Conservation (phyloP, 2,113 vertebrate genomes). For the Nycticryphes semicollaris region DNA sequence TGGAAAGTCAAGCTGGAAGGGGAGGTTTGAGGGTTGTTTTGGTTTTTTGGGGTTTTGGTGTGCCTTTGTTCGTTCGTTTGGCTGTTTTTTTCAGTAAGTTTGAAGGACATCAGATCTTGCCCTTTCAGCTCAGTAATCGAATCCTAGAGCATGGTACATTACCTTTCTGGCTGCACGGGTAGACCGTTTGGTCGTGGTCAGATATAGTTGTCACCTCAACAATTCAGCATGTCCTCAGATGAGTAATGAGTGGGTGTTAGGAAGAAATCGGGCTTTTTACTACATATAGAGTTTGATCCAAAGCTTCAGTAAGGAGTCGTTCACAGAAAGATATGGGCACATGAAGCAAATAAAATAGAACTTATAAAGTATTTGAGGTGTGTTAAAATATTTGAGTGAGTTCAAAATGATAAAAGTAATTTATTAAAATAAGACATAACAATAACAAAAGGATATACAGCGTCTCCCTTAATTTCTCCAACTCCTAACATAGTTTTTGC, state of each 20-base stretch:
- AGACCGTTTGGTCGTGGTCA: background rate
- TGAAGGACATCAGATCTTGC: background rate
- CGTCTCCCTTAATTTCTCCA: background rate
- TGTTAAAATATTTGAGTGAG: background rate
- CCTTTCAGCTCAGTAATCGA: background rate
- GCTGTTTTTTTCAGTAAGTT: background rate
- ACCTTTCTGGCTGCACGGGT: background rate
- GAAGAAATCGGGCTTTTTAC: background rate
- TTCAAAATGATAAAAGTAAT: background rate
- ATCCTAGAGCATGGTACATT: background rate
- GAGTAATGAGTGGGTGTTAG: background rate
- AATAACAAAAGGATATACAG: background rate
- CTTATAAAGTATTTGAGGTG: background rate
- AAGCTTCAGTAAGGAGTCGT: background rate
- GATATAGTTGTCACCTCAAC: background rate
- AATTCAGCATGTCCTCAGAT: background rate
- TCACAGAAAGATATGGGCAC: background rate
- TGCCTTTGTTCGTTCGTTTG: background rate
- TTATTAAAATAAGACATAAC: background rate
- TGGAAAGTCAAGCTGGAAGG: background rate
- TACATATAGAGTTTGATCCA: background rate
- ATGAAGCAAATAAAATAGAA: background rate
- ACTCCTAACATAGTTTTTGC: background rate
- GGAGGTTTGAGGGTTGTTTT: background rate
- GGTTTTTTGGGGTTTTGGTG: accelerated